phyloP scores from a whole-genome alignment of 2,797 vertebrate species.

The Gadopsis bispinosus region DNA sequence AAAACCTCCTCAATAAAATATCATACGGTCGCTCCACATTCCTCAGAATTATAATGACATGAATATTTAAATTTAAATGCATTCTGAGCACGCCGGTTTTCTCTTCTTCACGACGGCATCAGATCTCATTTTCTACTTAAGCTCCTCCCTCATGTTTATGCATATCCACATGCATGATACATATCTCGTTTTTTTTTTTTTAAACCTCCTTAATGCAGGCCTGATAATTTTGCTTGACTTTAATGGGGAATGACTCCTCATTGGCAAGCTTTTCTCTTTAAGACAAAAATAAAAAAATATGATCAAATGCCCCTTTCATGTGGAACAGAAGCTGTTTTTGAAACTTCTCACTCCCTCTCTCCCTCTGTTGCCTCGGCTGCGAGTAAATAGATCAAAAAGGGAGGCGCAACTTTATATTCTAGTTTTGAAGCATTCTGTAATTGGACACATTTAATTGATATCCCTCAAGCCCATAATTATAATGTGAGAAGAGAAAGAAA shows the following conservation, averaged over 20 bases:
- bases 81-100: constrained; percentile 85
- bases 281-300: constrained; percentile 84
- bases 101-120: constrained; percentile 86
- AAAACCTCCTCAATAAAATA: constrained; percentile 92
- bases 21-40: constrained; percentile 90
- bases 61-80: constrained; percentile 92
- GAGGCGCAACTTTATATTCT: constrained; percentile 78
- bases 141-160: constrained; percentile 90
- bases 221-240: constrained; percentile 87
- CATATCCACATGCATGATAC: constrained; percentile 90
- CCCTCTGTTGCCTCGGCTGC: constrained; percentile 75
- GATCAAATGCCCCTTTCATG: constrained; percentile 86
- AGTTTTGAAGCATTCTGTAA: constrained; percentile 84
- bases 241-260: constrained; percentile 86
- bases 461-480: constrained; percentile 81
- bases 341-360: constrained; percentile 79
- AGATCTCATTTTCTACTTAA: constrained; percentile 91
- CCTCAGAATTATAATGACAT: constrained; percentile 93
- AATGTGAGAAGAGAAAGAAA: constrained; percentile 68
- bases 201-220: constrained; percentile 86
- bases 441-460: constrained; percentile 85
- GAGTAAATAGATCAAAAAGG: constrained; percentile 85
- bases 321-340: constrained; percentile 84
- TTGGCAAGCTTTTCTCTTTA: constrained; percentile 83
- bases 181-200: constrained; percentile 82